phyloP scores from a whole-genome alignment of 1,140 invertebrate genomes.

The Lamellibrachia luymesi region DNA sequence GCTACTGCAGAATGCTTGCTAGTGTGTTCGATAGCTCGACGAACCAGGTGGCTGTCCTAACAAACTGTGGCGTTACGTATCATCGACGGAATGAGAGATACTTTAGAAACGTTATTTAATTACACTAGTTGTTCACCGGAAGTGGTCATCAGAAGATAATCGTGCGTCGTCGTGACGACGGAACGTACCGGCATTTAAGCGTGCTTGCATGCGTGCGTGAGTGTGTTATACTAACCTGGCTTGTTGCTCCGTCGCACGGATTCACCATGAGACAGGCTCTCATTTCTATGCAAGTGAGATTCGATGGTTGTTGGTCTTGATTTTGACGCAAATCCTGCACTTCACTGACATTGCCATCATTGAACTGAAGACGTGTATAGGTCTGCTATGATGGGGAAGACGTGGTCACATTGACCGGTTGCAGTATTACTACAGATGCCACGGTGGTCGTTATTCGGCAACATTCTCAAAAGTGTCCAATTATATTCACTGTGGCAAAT shows the following conservation, averaged over 20 bases:
- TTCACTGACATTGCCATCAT: neutral
- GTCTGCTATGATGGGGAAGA: neutral
- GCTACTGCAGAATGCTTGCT: conserved; percentile 3
- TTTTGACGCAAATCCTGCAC: neutral
- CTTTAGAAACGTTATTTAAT: neutral
- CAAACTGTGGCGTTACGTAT: neutral
- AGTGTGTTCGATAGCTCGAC: neutral
- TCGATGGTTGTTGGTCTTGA: neutral
- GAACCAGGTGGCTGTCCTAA: neutral
- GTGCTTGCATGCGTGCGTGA: neutral
- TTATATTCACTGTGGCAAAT: neutral
- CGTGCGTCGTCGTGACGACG: neutral
- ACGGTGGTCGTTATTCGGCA: neutral
- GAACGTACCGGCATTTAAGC: neutral
- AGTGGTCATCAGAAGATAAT: neutral
- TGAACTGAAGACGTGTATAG: neutral
- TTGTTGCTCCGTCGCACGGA: neutral
- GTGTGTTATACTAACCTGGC: neutral
- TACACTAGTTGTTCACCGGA: neutral
- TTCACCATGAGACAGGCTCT: neutral
- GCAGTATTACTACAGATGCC: neutral
- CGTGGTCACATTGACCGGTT: neutral
- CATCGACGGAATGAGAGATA: neutral
- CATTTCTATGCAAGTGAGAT: conserved; percentile 5
- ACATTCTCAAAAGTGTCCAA: neutral